Percentiles rank a stretch among this genome's conserved stretches.
Evolutionary conservation across 2,888 invertebrate species (phyloP).

Genomic region (Peribatodes rhomboidaria): DNA sequence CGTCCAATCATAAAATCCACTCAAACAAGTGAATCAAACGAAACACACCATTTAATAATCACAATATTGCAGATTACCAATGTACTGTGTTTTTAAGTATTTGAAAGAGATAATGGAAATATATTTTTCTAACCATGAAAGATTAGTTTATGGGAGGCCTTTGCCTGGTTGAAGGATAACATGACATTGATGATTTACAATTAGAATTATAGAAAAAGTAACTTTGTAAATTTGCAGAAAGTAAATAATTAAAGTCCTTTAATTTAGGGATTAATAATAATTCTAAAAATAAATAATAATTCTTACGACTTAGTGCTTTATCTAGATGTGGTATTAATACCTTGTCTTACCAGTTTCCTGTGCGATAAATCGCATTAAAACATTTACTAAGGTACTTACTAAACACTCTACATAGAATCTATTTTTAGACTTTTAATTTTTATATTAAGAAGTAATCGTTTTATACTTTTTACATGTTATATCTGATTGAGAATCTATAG

Average conservation of each 20-base stretch:
- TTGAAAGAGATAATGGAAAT: not conserved
- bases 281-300: too few relatives aligned
- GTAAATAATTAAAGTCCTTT: not conserved
- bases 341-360: conserved; percentile 20
- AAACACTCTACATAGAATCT: not conserved
- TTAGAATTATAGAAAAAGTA: too few relatives aligned
- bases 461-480: not conserved
- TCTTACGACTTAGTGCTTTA: conserved; percentile 13
- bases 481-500: not conserved
- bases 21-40: conserved; percentile 54
- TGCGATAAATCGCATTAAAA: conserved; percentile 19
- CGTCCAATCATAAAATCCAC: conserved; percentile 52
- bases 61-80: conserved; percentile 21
- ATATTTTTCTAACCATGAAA: not conserved
- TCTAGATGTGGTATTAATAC: conserved; percentile 7
- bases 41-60: conserved; percentile 34
- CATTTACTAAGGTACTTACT: not conserved
- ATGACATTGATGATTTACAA: too few relatives aligned
- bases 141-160: not conserved
- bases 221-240: not conserved
- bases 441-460: not conserved
- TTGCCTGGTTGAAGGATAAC: not conserved
- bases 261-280: not conserved
- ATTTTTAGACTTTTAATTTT: not conserved
- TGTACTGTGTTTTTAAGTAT: conserved; percentile 3